Base-by-base conservation (phyloP, 1,140 invertebrate genomes). In the Diorhabda elongata region DNA sequence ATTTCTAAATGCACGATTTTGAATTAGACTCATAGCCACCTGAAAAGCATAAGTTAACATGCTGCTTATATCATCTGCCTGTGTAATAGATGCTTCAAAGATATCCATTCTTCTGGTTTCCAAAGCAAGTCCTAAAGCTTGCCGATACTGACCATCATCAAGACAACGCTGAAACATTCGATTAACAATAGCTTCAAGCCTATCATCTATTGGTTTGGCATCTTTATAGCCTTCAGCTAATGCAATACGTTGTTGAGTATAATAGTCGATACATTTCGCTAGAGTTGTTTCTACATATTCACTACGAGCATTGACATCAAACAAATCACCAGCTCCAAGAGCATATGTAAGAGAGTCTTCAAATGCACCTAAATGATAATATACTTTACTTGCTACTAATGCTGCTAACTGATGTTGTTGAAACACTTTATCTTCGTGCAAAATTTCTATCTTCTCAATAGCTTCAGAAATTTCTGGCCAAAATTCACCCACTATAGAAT, bases 381-480 rank as follows among this genome's bases (percentile, higher is more conserved):
- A 99, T 4, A 99, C 96, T 85, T 99, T 99, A 73, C 97, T 98
- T 4, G 96, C 97, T 42, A 99, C 95, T 71, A 99, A 87, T 43
- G 97, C 97, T 63, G 98, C 98, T 59, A 98, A 82, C 75, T 98
- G 89, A 76, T 94, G 91, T 76, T 98, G 90, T 42, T 88, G 87
- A 78, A 99, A 99, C 8, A 81, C 83, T 76, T 92, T 89, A 78
- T 98, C 93, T 84, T 99, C 97, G 80, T 97, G 93, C 26, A 99
- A 85, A 76, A 97, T 95, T 86, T 99, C 97, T 78, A 99, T 98
- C 84, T 98, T 98, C 78, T 94, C 92, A 78, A 99, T 96, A 7
- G 95, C 94, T 84, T 99, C 97, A 0, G 96, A 97, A 71, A 98
- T 98, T 84, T 98, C 97, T 11, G 96, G 94, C 97, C 97, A 98